Evolutionary conservation across 2,888 invertebrate genomes (phyloP).

Genomic region (Tuta absoluta): DNA sequence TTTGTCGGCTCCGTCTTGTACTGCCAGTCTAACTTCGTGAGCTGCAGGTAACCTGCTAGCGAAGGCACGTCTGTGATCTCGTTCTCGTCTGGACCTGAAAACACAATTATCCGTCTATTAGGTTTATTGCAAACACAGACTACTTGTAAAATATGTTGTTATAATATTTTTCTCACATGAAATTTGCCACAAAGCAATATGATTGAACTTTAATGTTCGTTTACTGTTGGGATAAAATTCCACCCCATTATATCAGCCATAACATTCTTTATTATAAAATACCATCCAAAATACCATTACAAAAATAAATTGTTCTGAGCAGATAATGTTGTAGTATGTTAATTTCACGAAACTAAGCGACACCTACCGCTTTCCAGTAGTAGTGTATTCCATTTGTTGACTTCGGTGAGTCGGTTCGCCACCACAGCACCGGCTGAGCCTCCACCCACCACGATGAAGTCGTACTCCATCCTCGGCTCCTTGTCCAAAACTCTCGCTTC

Average conservation of each 20-base stretch:
- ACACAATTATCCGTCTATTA: not conserved
- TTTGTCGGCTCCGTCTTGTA: conserved; percentile 93
- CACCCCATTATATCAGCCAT: too few relatives aligned
- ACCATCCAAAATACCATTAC: too few relatives aligned
- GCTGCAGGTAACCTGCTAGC: conserved; percentile 91
- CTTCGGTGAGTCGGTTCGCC: conserved; percentile 89
- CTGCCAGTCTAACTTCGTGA: conserved; percentile 93
- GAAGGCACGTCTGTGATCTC: conserved; percentile 94
- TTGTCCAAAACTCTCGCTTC: conserved; percentile 88
- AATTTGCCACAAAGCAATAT: too few relatives aligned
- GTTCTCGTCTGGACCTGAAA: conserved; percentile 90
- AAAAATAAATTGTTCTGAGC: too few relatives aligned
- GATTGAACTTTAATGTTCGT: too few relatives aligned
- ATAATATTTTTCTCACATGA: too few relatives aligned
- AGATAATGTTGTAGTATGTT: too few relatives aligned
- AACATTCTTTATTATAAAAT: too few relatives aligned
- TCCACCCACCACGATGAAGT: conserved; percentile 91
- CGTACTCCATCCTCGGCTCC: conserved; percentile 88
- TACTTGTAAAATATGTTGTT: too few relatives aligned
- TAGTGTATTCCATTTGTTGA: conserved; percentile 88
- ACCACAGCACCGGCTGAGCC: conserved; percentile 96
- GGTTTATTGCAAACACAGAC: not conserved
- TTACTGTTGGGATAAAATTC: too few relatives aligned
- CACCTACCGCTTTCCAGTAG: conserved; percentile 86
- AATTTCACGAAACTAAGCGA: not conserved